These are phyloP conservation scores for Pedicia rivosa DNA, from an alignment of 2,888 invertebrate genomes.

Conservation along the genomic window DNA sequence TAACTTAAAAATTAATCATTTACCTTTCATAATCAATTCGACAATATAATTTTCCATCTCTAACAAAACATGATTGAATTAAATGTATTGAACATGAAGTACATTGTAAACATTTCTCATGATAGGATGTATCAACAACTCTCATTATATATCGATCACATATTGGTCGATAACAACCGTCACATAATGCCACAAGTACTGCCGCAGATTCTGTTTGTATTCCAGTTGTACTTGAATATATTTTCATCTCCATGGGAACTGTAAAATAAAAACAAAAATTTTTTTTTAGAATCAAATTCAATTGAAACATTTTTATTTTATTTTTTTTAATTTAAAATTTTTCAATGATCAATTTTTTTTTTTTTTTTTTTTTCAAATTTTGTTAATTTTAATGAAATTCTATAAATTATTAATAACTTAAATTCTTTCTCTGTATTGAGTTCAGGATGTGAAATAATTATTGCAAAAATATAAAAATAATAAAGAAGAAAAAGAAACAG, in stretches of 20 bases:
- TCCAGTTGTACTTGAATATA: constrained; percentile 20
- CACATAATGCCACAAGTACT: constrained; percentile 31
- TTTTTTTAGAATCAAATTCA: too few relatives aligned
- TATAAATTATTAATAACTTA: too few relatives aligned
- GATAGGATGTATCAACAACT: constrained; percentile 57
- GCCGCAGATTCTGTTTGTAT: constrained; percentile 22
- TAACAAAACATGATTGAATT: constrained; percentile 56
- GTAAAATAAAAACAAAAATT: constrained; percentile 17
- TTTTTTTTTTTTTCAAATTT: too few relatives aligned
- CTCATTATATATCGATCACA: constrained; percentile 60
- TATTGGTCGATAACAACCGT: constrained; percentile 53
- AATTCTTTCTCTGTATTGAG: too few relatives aligned
- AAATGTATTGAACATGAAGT: constrained; percentile 52
- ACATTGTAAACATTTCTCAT: constrained; percentile 63
- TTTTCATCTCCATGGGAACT: constrained; percentile 30
- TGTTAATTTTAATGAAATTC: too few relatives aligned
- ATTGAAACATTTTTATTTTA: too few relatives aligned
- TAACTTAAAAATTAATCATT: constrained; percentile 17
- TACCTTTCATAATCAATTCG: constrained; percentile 66
- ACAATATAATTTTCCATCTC: constrained; percentile 60
- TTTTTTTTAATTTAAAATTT: too few relatives aligned
- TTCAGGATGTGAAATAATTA: too few relatives aligned
- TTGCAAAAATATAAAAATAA: too few relatives aligned
- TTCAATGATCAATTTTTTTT: too few relatives aligned
- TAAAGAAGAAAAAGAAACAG: too few relatives aligned